Conservation (phyloP, 2,797 vertebrate species). For the Phataginus tetradactyla region DNA sequence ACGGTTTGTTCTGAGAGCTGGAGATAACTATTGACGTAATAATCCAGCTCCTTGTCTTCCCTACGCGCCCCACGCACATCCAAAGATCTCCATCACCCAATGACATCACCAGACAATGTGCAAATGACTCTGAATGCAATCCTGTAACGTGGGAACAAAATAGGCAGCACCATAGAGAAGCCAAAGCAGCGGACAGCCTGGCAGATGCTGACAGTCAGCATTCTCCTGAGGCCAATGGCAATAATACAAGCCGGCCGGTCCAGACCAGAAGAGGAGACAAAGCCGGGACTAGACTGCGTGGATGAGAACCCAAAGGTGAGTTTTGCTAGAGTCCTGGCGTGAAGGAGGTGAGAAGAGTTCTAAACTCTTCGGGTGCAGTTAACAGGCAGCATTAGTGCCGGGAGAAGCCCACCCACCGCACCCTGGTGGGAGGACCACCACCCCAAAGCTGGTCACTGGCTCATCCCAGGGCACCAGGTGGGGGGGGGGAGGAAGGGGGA, state of each 20-base stretch:
- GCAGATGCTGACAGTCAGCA: accelerated
- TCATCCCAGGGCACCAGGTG: background rate
- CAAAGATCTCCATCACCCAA: background rate
- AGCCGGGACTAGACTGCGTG: background rate
- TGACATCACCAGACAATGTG: background rate
- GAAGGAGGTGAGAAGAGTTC: background rate
- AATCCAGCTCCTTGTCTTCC: background rate
- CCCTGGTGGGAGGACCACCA: too few relatives aligned
- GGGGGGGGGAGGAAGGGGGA: background rate
- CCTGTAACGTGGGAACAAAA: background rate
- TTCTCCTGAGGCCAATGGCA: background rate
- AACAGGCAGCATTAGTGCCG: accelerated
- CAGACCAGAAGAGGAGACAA: background rate
- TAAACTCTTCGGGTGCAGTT: background rate
- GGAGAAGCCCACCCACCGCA: too few relatives aligned
- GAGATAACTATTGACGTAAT: slow-evolving; percentile 34
- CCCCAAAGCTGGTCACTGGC: background rate
- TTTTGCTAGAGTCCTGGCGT: background rate
- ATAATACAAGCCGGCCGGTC: background rate
- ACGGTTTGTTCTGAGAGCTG: background rate
- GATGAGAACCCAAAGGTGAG: background rate
- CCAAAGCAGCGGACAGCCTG: background rate
- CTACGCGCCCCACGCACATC: background rate
- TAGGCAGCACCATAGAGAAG: background rate
- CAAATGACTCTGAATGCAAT: background rate